These are phyloP conservation scores for Drosophila nasuta DNA, from an alignment of 1,140 invertebrate genomes.

Conservation along the genomic window DNA sequence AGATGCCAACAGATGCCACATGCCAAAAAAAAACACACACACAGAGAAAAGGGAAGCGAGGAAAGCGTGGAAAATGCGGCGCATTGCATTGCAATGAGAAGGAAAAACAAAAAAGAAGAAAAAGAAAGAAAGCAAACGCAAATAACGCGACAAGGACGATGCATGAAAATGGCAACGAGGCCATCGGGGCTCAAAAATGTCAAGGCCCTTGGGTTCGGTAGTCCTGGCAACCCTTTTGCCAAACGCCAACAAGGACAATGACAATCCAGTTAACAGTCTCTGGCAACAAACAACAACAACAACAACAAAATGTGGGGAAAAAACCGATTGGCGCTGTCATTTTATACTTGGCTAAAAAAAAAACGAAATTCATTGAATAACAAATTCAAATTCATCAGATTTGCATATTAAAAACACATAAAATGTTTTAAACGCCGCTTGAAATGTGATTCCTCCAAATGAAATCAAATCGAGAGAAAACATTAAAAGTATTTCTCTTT, in stretches of 20 bases:
- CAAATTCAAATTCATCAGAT: not conserved
- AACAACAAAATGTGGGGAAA: too few species aligned
- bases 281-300: not conserved
- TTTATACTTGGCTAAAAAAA: not conserved
- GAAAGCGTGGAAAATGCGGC: conserved; percentile 38
- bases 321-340: not conserved
- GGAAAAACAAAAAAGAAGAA: conserved; percentile 13
- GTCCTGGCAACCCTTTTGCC: conserved; percentile 42
- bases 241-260: conserved; percentile 33
- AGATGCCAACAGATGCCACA: conserved; percentile 14
- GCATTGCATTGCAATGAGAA: conserved; percentile 30
- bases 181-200: conserved; percentile 60
- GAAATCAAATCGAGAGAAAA: not conserved
- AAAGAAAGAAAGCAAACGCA: conserved; percentile 28
- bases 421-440: not conserved
- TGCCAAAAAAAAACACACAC: conserved; percentile 16
- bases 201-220: conserved; percentile 54
- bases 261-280: conserved; percentile 38
- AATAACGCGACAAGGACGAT: conserved; percentile 72
- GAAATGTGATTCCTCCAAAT: not conserved
- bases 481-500: not conserved
- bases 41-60: not conserved
- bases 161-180: conserved; percentile 45
- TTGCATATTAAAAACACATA: not conserved
- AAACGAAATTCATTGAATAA: conserved; percentile 2